Base-by-base conservation (phyloP, 2,888 invertebrate species). In the Lepidocyrtoides sp. region DNA sequence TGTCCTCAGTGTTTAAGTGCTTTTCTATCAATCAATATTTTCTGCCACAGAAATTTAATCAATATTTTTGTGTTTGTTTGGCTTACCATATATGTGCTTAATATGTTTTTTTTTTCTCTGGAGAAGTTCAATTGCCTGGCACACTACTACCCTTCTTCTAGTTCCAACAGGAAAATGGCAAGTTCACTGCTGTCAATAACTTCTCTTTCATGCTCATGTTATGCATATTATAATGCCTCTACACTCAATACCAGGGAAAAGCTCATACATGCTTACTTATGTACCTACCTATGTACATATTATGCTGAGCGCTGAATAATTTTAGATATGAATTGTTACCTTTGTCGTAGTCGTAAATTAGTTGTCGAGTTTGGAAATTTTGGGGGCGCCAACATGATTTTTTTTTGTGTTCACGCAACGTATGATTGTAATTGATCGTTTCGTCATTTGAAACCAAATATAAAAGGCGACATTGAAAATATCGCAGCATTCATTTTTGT, bases 131-230 rank as follows among this genome's bases (percentile, higher is more conserved):
- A 72, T 48, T 48, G 14, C 20, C 20, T 12, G 36, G 14, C 12
- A 17, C n/a, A n/a, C n/a, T n/a, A 23, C 2, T 10, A 44, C 72
- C 23, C 20, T 44, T 12, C 75, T 36, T 1, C 29, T 51, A 4
- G 26, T 10, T 32, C 32, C 17, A 54, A 36, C 7, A 36, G 36
- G 36, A 36, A 36, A 48, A 54, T 79, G 79, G 29, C 79, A 79
- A 79, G 79, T 79, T 54, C 79, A 79, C 79, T 57, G 79, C 57
- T 79, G 54, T 36, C 79, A 79, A 79, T 57, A 54, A 54, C 32
- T 79, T n/a, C 57, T n/a, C n/a, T n/a, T n/a, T n/a, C n/a, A n/a
- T n/a, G n/a, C n/a, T n/a, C n/a, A n/a, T n/a, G 1, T 8, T 26
- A 26, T 69, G 20, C 12, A 10, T 48, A 48, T 7, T n/a, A 57